phyloP scores from a whole-genome alignment of 2,797 vertebrate species.

The Myiothlypis coronata region DNA sequence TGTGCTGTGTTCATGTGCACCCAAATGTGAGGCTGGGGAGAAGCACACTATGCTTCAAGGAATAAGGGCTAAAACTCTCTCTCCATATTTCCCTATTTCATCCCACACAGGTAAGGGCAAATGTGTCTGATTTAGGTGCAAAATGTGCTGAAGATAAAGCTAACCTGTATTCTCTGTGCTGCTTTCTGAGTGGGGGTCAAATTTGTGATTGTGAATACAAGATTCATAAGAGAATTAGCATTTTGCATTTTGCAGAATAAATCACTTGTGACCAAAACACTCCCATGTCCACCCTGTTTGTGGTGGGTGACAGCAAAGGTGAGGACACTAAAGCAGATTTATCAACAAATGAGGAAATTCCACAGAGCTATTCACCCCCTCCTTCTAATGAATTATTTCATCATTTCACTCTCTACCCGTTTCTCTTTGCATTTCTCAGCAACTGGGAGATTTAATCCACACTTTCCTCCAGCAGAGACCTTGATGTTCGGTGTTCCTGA shows the following conservation, averaged over 20 bases:
- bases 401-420: neutral
- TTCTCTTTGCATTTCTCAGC: neutral
- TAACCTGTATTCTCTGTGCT: neutral
- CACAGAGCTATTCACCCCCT: neutral
- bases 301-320: neutral
- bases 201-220: neutral
- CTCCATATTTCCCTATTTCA: neutral
- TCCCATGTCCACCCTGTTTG: rapidly evolving
- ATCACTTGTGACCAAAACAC: neutral
- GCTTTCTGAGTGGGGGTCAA: neutral
- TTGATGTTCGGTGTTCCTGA: neutral
- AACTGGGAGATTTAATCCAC: rapidly evolving
- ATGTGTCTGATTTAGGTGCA: neutral
- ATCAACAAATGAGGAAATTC: neutral
- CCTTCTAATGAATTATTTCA: neutral
- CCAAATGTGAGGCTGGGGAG: neutral
- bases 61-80: neutral
- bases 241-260: neutral
- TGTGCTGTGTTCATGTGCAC: neutral
- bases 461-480: neutral
- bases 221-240: neutral
- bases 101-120: neutral
- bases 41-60: neutral
- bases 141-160: neutral
- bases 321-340: neutral